phyloP scores from a whole-genome alignment of 92 coral and sea anemone species.

The Parazoanthus swiftii region DNA sequence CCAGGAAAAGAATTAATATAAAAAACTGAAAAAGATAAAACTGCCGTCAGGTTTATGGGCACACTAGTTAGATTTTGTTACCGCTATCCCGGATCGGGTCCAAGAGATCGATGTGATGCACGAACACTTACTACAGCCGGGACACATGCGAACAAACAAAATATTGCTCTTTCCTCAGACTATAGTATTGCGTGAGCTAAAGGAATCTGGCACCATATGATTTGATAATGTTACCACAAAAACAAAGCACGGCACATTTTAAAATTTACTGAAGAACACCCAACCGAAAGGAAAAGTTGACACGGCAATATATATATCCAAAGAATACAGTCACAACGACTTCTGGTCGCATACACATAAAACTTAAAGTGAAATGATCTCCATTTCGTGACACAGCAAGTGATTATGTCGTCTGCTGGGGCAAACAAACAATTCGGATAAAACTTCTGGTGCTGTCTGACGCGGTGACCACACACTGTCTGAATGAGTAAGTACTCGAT shows the following conservation, averaged over 20 bases:
- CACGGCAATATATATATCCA: not conserved
- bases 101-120: not conserved
- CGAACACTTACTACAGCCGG: not conserved
- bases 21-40: not conserved
- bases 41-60: not conserved
- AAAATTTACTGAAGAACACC: not conserved
- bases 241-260: not conserved
- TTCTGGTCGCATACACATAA: not conserved
- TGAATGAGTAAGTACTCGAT: constrained; percentile 23
- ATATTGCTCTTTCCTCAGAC: not conserved
- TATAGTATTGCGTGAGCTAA: constrained; percentile 36
- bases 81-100: not conserved
- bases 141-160: constrained; percentile 6
- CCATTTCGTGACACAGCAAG: constrained; percentile 36
- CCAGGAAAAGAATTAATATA: not conserved
- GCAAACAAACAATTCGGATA: constrained; percentile 36
- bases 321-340: not conserved
- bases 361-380: not conserved
- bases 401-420: constrained; percentile 16
- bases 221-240: not conserved
- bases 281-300: not conserved
- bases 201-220: constrained; percentile 13
- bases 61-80: not conserved
- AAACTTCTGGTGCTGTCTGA: constrained; percentile 17
- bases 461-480: constrained; percentile 25